Base-by-base conservation (phyloP, 2,888 invertebrate species). In the Fragum fragum region DNA sequence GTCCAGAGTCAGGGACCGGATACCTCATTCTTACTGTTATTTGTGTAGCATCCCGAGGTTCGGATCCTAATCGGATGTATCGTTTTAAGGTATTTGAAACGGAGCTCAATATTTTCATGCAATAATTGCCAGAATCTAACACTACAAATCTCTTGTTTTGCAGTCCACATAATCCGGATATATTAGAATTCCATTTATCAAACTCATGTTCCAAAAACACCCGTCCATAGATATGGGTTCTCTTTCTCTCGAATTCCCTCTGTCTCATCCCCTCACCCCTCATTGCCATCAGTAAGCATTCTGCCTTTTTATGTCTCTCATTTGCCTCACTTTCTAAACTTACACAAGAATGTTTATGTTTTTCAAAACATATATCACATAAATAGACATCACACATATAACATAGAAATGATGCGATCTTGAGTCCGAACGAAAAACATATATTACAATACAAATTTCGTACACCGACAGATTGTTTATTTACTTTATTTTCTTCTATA, bases 111-210 rank as follows among this genome's bases (percentile, higher is more conserved):
- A 59, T 28, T 26, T 59, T 59, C 1, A 59, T 59, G 3, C 26
- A 59, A 59, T 2, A 59, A 26, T 59, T 59, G 6, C 23, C 6
- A 6, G 23, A 28, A 59, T 59, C 59, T 14, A 23, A 59, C 6
- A 28, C 59, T 16, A 59, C 26, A 23, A 23, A 59, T 26, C 23
- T 28, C 26, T 23, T 28, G 26, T 28, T 26, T 16, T 9, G 26
- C 26, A 59, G 14, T 26, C 59, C 59, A 59, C 59, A 59, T 26
- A 59, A 59, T 26, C 59, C 59, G 16, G 23, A 14, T 59, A 59
- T 26, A 14, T 3, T 26, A 16, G 26, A 59, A 9, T 23, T 0
- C 5, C 7, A 26, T 14, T 59, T 1, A 59, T 59, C 59, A 11
- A 59, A 59, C 7, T 21, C 9, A 59, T 59, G 23, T 26, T 26